Percentiles rank a stretch among this genome's conserved stretches.
Conservation (phyloP, 2,797 vertebrate species). For the Hydrocynus forskahlii region DNA sequence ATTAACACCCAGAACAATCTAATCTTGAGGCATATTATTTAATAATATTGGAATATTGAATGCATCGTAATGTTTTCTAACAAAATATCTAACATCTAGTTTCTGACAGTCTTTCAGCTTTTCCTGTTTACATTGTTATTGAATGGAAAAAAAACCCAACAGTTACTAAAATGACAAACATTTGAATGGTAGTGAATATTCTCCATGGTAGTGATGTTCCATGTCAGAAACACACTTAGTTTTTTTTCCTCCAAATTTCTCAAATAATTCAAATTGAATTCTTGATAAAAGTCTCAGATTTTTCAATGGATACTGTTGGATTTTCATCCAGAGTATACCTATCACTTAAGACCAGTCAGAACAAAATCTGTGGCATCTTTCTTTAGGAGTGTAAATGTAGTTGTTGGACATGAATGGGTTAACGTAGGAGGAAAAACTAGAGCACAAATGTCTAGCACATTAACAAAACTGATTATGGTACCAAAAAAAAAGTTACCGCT, state of each 20-base stretch:
- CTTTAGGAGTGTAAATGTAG: background rate
- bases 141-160: no score
- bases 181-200: background rate
- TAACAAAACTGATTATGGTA: background rate
- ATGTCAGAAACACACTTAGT: background rate
- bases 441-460: background rate
- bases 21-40: no score
- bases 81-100: no score
- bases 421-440: background rate
- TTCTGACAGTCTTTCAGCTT: no score
- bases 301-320: no score
- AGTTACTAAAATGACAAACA: background rate
- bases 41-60: no score
- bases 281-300: background rate
- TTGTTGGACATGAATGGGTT: background rate
- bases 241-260: background rate
- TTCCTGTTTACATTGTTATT: no score
- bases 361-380: background rate
- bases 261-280: background rate
- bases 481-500: background rate
- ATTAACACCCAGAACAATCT: no score
- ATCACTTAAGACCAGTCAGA: background rate
- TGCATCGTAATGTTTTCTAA: no score
- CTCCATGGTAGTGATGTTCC: background rate
- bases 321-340: no score